A percentile compares a stretch with the other conserved stretches of the same genome.
Evolutionary conservation across 1,140 invertebrate species (phyloP).

Genomic region (Heliconius himera): DNA sequence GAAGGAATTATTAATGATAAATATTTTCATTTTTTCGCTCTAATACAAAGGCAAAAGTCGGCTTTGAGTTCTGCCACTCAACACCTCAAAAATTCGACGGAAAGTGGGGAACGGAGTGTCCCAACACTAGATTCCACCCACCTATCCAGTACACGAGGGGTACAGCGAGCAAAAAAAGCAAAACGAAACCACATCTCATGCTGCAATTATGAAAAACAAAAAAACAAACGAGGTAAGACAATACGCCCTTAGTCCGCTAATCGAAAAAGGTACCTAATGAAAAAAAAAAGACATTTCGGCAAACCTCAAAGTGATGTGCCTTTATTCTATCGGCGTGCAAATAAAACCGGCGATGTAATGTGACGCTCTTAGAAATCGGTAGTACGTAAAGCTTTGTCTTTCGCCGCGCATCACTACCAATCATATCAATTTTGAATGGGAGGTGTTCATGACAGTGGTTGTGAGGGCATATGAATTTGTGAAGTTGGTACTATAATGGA

Average conservation of each 20-base stretch:
- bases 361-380: conserved; percentile 58
- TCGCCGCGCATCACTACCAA: conserved; percentile 55
- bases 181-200: neutral
- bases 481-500: neutral
- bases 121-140: neutral
- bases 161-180: too few relatives aligned
- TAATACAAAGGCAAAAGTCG: too few relatives aligned
- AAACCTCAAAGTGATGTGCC: conserved; percentile 34
- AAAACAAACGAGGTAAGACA: neutral
- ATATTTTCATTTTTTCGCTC: too few relatives aligned
- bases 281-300: conserved; percentile 41
- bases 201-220: neutral
- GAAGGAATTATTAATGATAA: too few relatives aligned
- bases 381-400: conserved; percentile 54
- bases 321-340: conserved; percentile 44
- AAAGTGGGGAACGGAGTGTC: too few relatives aligned
- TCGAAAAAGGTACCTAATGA: conserved; percentile 27
- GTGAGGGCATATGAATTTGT: neutral
- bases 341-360: conserved; percentile 53
- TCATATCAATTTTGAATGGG: conserved; percentile 49
- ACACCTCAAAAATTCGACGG: too few relatives aligned
- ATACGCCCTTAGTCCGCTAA: neutral
- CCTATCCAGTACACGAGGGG: neutral
- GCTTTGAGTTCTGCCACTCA: too few relatives aligned
- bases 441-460: conserved; percentile 33